These are phyloP conservation scores for Silurus asotus DNA, from an alignment of 2,113 vertebrate species.

Conservation along the genomic window DNA sequence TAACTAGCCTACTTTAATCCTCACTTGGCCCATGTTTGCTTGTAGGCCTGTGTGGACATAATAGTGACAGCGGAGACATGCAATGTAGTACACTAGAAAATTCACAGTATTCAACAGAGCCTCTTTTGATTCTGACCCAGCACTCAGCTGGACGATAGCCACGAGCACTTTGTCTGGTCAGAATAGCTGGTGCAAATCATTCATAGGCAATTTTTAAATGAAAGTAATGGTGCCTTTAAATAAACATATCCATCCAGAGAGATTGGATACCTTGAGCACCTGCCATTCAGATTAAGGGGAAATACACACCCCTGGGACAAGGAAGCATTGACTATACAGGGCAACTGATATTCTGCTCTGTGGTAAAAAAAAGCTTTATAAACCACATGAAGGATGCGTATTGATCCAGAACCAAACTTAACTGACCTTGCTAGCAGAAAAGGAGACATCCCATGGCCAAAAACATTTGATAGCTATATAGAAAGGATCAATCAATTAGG, in stretches of 20 bases:
- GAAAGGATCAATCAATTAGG: not conserved
- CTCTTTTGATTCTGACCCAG: not conserved
- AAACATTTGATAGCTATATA: conserved; percentile 13
- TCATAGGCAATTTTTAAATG: not conserved
- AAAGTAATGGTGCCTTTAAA: not conserved
- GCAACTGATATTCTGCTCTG: conserved; percentile 12
- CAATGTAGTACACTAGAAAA: conserved; percentile 8
- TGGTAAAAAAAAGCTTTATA: conserved; percentile 37
- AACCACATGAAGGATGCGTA: conserved; percentile 46
- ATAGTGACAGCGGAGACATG: conserved; percentile 5
- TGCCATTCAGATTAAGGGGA: not conserved
- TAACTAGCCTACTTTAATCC: not conserved
- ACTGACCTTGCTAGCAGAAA: conserved; percentile 37
- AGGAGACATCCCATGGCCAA: conserved; percentile 32
- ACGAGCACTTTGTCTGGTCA: not conserved
- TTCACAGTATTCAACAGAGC: not conserved
- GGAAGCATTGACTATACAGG: conserved; percentile 21
- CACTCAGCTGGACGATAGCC: not conserved
- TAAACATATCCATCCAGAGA: not conserved
- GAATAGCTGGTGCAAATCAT: not conserved
- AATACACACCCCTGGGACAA: conserved; percentile 16
- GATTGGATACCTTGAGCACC: conserved; percentile 3
- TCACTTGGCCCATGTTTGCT: not conserved
- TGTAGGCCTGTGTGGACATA: not conserved
- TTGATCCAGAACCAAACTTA: conserved; percentile 53